phyloP scores from a whole-genome alignment of 2,797 vertebrate species.

The Myripristis jacobus region DNA sequence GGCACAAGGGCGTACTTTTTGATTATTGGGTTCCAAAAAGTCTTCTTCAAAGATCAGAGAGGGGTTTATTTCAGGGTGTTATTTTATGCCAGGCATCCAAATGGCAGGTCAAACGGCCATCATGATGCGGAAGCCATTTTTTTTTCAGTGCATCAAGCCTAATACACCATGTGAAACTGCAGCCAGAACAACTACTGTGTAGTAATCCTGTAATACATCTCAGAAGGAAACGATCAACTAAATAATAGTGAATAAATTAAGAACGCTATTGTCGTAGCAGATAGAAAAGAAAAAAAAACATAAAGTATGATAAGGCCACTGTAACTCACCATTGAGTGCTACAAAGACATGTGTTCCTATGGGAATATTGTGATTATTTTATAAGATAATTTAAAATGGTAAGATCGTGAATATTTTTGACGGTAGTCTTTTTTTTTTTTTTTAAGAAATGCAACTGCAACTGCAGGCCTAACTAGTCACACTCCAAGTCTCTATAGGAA shows the following conservation, averaged over 20 bases:
- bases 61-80: slow-evolving; percentile 46
- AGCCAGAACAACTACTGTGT: not conserved
- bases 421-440: not conserved
- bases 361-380: not conserved
- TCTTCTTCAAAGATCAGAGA: slow-evolving; percentile 54
- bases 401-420: not conserved
- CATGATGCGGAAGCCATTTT: slow-evolving; percentile 26
- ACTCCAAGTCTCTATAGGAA: not conserved
- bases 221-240: not conserved
- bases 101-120: slow-evolving; percentile 58
- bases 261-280: not conserved
- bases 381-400: not conserved
- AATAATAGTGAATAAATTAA: not conserved
- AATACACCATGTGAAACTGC: not conserved
- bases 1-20: slow-evolving; percentile 63
- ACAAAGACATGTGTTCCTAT: not conserved
- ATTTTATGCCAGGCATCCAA: slow-evolving; percentile 50
- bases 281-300: not conserved
- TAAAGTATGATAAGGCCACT: not conserved
- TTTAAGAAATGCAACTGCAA: not conserved
- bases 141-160: slow-evolving; percentile 1
- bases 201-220: not conserved
- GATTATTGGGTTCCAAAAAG: slow-evolving; percentile 51
- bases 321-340: not conserved
- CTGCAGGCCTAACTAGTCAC: not conserved